Conservation (phyloP, 2,888 invertebrate species). For the Pseudeuparius sepicola region DNA sequence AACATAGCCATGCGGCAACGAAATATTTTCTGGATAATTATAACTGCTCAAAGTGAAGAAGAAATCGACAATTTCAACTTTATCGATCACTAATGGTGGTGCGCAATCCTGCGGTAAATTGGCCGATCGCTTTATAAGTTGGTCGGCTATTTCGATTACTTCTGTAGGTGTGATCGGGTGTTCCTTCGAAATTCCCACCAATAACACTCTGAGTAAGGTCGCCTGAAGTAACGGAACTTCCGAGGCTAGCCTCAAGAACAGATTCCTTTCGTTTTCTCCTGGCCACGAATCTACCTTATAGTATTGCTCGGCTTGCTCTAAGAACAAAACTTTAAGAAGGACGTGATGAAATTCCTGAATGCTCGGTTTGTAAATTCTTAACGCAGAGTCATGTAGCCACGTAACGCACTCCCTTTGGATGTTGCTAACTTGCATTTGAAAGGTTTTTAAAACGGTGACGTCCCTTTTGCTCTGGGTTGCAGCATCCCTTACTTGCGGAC, state of each 20-base stretch:
- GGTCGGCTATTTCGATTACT: conserved; percentile 77
- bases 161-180: conserved; percentile 73
- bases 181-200: conserved; percentile 67
- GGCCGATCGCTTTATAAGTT: conserved; percentile 76
- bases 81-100: conserved; percentile 63
- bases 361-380: conserved; percentile 57
- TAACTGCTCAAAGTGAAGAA: conserved; percentile 86
- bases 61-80: conserved; percentile 78
- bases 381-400: conserved; percentile 80
- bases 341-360: conserved; percentile 65
- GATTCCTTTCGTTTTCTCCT: conserved; percentile 75
- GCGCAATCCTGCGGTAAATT: conserved; percentile 62
- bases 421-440: conserved; percentile 36
- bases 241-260: conserved; percentile 68
- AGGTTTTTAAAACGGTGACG: conserved; percentile 42
- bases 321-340: conserved; percentile 67
- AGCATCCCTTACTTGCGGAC: conserved; percentile 63
- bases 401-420: conserved; percentile 80
- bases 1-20: conserved; percentile 67
- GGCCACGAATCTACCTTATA: conserved; percentile 47
- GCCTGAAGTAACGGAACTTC: conserved; percentile 85
- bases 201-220: conserved; percentile 68
- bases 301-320: conserved; percentile 71
- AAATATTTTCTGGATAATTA: conserved; percentile 86
- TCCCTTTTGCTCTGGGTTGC: conserved; percentile 42